Conservation (phyloP, 2,113 vertebrate genomes). For the Apodemus speciosus region DNA sequence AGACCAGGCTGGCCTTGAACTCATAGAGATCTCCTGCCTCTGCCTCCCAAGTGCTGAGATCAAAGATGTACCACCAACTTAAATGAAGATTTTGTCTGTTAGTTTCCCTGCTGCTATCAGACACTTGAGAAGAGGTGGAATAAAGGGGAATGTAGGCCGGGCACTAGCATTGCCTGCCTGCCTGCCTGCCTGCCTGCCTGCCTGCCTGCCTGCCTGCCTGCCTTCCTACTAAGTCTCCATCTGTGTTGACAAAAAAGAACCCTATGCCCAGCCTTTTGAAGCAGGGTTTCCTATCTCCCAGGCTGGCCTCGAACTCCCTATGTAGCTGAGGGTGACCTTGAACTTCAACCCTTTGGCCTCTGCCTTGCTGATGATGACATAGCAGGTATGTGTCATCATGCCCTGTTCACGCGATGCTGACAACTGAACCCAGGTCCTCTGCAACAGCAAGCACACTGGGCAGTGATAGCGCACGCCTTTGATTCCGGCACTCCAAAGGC, state of each 20-base stretch:
- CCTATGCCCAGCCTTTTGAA: neutral
- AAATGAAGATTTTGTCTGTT: neutral
- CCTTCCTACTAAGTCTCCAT: neutral
- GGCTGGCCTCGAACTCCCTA: neutral
- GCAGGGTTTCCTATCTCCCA: neutral
- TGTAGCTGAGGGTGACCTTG: neutral
- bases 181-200: neutral
- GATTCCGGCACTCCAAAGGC: neutral
- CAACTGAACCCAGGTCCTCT: neutral
- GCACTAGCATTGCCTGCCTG: neutral
- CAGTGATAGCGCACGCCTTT: neutral
- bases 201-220: neutral
- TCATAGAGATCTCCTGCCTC: no score
- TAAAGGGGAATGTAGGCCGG: neutral
- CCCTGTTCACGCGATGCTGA: neutral
- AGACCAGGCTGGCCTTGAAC: neutral
- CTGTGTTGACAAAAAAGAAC: neutral
- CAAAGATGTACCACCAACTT: neutral
- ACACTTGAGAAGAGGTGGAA: neutral
- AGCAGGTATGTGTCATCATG: neutral
- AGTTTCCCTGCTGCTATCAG: neutral
- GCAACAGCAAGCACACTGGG: neutral
- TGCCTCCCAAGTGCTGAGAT: neutral
- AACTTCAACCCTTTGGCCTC: neutral
- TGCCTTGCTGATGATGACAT: neutral